Conservation (phyloP, 2,888 invertebrate species). For the Cephus sareptanus region DNA sequence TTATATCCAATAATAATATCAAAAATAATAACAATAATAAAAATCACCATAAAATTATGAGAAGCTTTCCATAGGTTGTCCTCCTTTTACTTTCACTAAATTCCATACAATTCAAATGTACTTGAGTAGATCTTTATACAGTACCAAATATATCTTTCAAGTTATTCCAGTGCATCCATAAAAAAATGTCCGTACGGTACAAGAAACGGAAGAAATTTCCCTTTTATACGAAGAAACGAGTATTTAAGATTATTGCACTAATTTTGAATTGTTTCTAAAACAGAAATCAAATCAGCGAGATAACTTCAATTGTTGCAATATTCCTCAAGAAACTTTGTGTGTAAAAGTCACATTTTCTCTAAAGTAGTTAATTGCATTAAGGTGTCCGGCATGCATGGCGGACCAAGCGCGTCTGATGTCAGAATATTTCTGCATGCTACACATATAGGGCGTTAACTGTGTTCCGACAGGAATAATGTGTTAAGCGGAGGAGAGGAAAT, state of each 20-base stretch:
- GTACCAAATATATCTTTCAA: background rate
- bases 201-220: too few relatives aligned
- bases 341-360: conserved; percentile 50
- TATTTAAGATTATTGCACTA: too few relatives aligned
- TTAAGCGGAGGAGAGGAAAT: background rate
- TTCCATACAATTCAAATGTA: background rate
- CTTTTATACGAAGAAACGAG: too few relatives aligned
- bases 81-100: background rate
- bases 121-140: background rate
- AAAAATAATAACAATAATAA: background rate
- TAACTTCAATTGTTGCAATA: too few relatives aligned
- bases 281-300: too few relatives aligned
- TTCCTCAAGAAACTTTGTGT: too few relatives aligned
- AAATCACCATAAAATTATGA: background rate
- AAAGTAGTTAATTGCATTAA: conserved; percentile 7
- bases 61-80: background rate
- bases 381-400: conserved; percentile 46
- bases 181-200: too few relatives aligned
- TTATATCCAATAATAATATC: too few relatives aligned
- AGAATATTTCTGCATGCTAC: conserved; percentile 55
- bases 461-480: conserved; percentile 48
- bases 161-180: too few relatives aligned
- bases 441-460: conserved; percentile 62
- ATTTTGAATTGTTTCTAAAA: too few relatives aligned
- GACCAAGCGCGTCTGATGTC: conserved; percentile 47